These are phyloP conservation scores for Nymphicus hollandicus DNA, from an alignment of 2,113 vertebrate genomes.

Conservation along the genomic window DNA sequence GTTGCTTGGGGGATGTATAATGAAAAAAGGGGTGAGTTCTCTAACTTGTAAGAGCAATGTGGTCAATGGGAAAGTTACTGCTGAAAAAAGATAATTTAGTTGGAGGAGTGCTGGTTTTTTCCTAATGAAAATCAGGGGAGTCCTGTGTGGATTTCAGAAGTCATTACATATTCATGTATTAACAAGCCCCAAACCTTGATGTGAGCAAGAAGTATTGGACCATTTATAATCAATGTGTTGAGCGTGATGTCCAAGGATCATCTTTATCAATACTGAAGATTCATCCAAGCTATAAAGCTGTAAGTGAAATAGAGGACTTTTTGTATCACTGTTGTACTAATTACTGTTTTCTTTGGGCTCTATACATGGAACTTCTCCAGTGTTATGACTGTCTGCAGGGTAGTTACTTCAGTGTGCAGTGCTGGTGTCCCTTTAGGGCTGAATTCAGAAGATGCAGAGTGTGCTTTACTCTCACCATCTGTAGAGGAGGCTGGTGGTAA, in stretches of 20 bases:
- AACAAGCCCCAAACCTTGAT: background rate
- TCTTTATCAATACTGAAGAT: background rate
- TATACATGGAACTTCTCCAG: background rate
- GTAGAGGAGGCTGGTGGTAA: background rate
- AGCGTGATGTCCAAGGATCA: background rate
- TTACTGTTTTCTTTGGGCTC: background rate
- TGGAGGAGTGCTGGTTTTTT: fast-evolving
- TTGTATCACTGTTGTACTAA: background rate
- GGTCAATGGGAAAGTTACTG: background rate
- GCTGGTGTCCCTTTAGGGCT: background rate
- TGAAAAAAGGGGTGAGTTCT: background rate
- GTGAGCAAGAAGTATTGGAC: background rate
- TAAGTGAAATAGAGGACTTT: background rate
- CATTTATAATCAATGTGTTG: background rate
- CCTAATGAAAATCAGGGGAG: background rate
- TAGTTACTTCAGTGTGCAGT: background rate
- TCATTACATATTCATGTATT: background rate
- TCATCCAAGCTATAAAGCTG: background rate
- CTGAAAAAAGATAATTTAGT: background rate
- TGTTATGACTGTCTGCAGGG: background rate
- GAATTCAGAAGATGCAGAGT: background rate
- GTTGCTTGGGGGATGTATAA: background rate
- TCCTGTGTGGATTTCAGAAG: background rate
- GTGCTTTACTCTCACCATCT: background rate
- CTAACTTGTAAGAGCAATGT: background rate